Percentiles rank a stretch among this genome's conserved stretches.
phyloP scores from a whole-genome alignment of 2,113 vertebrate genomes.

The Lepus timidus region DNA sequence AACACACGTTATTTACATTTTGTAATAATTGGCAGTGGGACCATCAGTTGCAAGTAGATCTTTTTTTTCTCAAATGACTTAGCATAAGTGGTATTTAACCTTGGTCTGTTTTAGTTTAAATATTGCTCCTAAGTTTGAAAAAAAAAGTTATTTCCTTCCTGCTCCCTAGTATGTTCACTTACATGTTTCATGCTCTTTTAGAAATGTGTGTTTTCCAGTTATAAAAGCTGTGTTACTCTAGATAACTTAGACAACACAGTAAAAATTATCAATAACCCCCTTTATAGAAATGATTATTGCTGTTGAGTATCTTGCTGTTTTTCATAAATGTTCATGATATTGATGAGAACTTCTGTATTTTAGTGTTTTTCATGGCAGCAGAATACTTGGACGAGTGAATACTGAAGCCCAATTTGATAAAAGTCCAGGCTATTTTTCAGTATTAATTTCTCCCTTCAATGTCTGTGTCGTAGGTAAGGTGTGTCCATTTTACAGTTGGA shows the following conservation, averaged over 20 bases:
- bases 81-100: background rate
- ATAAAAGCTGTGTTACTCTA: constrained; percentile 14
- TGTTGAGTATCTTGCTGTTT: background rate
- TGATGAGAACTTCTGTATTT: constrained; percentile 49
- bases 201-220: background rate
- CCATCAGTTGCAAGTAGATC: background rate
- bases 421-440: constrained; percentile 34
- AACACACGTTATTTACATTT: background rate
- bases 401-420: background rate
- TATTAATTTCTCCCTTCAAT: constrained; percentile 5
- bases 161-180: constrained; percentile 1
- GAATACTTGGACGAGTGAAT: constrained; percentile 14
- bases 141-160: constrained; percentile 2
- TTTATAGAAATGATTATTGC: constrained; percentile 11
- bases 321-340: constrained; percentile 20
- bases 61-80: background rate
- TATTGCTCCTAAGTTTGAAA: constrained; percentile 26
- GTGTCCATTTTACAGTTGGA: constrained; percentile 44
- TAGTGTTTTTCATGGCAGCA: constrained; percentile 22
- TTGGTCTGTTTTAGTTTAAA: constrained; percentile 53
- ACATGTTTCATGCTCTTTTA: background rate
- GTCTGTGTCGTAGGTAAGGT: background rate
- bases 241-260: background rate
- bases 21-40: background rate
- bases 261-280: background rate